Evolutionary conservation across 1,140 invertebrate species (phyloP).

Genomic region (Heliconius hewitsoni): DNA sequence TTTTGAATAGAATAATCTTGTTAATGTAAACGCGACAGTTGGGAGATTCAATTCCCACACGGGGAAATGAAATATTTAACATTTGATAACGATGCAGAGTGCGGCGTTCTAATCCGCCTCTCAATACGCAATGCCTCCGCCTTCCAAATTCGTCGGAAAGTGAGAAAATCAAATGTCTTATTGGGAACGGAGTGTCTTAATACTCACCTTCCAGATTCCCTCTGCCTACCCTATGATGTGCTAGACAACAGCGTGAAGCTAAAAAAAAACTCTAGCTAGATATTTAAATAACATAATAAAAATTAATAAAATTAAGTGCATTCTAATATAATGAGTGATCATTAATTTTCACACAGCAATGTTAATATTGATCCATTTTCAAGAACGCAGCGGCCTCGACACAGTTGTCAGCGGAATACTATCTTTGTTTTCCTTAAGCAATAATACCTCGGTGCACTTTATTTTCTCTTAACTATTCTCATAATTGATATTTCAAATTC

Average conservation of each 20-base stretch:
- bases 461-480: constrained; percentile 1
- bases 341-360: constrained; percentile 32
- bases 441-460: constrained; percentile 19
- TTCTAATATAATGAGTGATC: constrained; percentile 7
- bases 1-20: background rate
- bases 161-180: background rate
- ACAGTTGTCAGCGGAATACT: constrained; percentile 53
- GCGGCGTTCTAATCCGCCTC: no score
- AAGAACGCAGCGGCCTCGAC: constrained; percentile 61
- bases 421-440: constrained; percentile 56
- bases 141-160: no score
- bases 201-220: no score
- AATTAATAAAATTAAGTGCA: background rate
- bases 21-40: no score
- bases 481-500: background rate
- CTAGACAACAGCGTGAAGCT: no score
- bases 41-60: no score
- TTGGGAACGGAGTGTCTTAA: no score
- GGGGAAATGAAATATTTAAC: no score
- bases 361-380: constrained; percentile 56
- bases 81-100: no score
- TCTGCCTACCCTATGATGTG: no score
- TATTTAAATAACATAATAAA: background rate
- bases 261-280: background rate
- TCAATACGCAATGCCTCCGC: no score